Percentiles rank a stretch among this genome's conserved stretches.
These are phyloP conservation scores for Stictocephala bisonia DNA, from an alignment of 2,888 invertebrate species.

Conservation along the genomic window DNA sequence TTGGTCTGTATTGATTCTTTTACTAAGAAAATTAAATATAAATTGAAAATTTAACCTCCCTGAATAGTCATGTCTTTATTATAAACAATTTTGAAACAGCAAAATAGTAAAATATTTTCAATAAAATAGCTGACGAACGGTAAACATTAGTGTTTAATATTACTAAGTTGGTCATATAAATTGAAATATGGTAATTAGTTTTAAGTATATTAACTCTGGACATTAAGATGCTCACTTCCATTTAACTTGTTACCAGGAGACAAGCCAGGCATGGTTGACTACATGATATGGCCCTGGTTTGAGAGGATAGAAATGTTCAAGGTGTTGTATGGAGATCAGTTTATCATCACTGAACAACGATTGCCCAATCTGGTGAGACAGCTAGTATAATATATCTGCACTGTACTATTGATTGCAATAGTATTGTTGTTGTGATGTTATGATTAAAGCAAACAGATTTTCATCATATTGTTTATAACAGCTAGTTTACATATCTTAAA, in stretches of 20 bases:
- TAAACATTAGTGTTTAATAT: too few relatives aligned
- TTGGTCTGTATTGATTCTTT: too few relatives aligned
- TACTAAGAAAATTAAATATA: too few relatives aligned
- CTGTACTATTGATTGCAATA: not conserved
- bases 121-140: too few relatives aligned
- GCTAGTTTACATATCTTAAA: too few relatives aligned
- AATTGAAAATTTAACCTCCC: too few relatives aligned
- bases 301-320: constrained; percentile 75
- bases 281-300: constrained; percentile 89
- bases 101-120: too few relatives aligned
- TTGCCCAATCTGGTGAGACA: constrained; percentile 73
- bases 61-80: too few relatives aligned
- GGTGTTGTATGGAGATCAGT: constrained; percentile 72
- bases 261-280: constrained; percentile 82
- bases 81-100: too few relatives aligned
- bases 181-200: too few relatives aligned
- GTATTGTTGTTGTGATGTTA: not conserved
- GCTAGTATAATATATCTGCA: not conserved
- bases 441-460: not conserved
- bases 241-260: constrained; percentile 66
- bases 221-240: not conserved
- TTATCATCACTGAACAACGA: constrained; percentile 73
- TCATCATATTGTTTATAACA: constrained; percentile 56
- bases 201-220: too few relatives aligned
- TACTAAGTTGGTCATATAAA: too few relatives aligned